Percentiles rank a stretch among this genome's conserved stretches.
These are phyloP conservation scores for Heliconius melpomene DNA, from an alignment of 1,140 invertebrate genomes.

Conservation along the genomic window DNA sequence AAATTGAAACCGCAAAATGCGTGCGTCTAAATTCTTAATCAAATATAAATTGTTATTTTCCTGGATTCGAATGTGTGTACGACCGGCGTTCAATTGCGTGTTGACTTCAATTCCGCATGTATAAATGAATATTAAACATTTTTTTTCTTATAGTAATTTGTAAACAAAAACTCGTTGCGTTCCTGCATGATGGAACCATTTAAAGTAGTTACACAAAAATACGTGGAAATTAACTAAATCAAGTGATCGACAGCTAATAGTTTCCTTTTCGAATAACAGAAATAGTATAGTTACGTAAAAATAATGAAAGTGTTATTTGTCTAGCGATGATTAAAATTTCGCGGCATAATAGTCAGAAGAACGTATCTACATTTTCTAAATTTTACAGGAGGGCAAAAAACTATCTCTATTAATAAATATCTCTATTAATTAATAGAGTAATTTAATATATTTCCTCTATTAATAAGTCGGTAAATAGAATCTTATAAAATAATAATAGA, in stretches of 20 bases:
- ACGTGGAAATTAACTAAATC: conserved; percentile 7
- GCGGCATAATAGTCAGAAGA: no score
- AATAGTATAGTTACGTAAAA: background rate
- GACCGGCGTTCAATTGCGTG: background rate
- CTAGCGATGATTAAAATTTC: background rate
- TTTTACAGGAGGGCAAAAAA: no score
- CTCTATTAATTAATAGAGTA: no score
- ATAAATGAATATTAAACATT: background rate
- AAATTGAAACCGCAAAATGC: background rate
- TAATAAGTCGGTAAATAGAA: no score
- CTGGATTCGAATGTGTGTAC: background rate
- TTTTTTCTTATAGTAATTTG: background rate
- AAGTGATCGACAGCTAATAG: conserved; percentile 3
- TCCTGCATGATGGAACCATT: background rate
- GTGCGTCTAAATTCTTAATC: background rate
- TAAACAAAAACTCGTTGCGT: background rate
- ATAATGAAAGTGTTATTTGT: background rate
- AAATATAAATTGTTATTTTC: conserved; percentile 8
- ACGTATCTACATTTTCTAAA: no score
- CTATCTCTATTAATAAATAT: no score
- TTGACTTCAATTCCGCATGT: background rate
- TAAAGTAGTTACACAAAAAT: background rate
- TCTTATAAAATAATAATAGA: no score
- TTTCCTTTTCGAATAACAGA: background rate
- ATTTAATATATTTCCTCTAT: no score